Evolutionary conservation across 2,113 vertebrate species (phyloP).

Genomic region (Myotis davidii): DNA sequence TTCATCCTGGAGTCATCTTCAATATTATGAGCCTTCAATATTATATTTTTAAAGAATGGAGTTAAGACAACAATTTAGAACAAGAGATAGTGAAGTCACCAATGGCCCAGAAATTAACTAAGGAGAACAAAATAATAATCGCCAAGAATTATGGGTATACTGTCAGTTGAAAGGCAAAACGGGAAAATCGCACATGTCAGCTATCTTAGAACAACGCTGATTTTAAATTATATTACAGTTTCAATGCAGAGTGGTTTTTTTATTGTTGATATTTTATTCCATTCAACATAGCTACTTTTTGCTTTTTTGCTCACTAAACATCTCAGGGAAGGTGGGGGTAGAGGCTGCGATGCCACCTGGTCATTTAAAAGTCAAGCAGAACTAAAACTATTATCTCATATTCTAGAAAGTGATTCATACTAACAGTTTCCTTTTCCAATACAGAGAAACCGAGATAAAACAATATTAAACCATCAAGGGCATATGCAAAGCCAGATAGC

Average conservation of each 20-base stretch:
- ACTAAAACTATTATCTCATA: neutral
- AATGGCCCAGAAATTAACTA: conserved; percentile 59
- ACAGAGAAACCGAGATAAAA: neutral
- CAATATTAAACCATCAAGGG: neutral
- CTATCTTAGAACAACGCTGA: neutral
- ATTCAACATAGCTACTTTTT: neutral
- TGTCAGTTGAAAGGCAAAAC: conserved; percentile 74
- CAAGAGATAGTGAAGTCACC: conserved; percentile 28
- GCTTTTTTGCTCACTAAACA: neutral
- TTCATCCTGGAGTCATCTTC: conserved; percentile 91
- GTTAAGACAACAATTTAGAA: conserved; percentile 74
- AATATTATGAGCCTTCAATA: conserved; percentile 91
- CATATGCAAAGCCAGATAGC: neutral
- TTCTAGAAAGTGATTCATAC: neutral
- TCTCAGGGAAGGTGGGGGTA: neutral
- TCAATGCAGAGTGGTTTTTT: neutral
- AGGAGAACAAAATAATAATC: conserved; percentile 64
- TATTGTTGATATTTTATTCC: neutral
- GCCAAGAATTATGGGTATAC: conserved; percentile 84
- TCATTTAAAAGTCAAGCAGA: neutral
- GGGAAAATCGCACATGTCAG: neutral
- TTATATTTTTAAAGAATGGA: conserved; percentile 76
- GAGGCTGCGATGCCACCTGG: neutral
- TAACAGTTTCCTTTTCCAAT: conserved; percentile 35
- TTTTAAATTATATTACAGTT: conserved; percentile 1